Conservation (phyloP, 2,797 vertebrate genomes). For the Lutjanus campechanus region DNA sequence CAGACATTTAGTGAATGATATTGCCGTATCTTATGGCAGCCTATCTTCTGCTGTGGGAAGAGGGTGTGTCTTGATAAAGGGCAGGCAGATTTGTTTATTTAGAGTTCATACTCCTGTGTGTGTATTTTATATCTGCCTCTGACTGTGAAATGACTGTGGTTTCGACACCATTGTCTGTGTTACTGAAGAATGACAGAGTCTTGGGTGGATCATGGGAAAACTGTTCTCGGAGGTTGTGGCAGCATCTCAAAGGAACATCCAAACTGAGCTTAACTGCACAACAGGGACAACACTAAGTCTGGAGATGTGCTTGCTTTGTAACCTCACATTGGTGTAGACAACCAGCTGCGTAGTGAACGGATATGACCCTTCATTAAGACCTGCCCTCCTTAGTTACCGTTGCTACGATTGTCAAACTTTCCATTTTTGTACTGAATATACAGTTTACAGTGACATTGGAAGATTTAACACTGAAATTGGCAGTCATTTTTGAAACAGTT, state of each 20-base stretch:
- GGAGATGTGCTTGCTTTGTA: too few relatives aligned
- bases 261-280: conserved; percentile 1
- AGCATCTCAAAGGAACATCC: conserved; percentile 29
- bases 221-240: conserved; percentile 8
- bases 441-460: too few relatives aligned
- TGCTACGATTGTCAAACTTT: too few relatives aligned
- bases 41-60: conserved; percentile 42
- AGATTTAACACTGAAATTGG: too few relatives aligned
- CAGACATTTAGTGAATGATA: conserved; percentile 13
- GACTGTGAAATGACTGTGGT: conserved; percentile 21
- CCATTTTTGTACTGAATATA: too few relatives aligned
- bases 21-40: neutral
- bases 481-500: too few relatives aligned
- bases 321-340: too few relatives aligned
- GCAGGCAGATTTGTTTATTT: conserved; percentile 71
- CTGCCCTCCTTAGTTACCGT: too few relatives aligned
- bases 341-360: too few relatives aligned
- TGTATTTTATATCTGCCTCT: conserved; percentile 26
- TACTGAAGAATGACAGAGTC: conserved; percentile 4
- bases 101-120: conserved; percentile 41
- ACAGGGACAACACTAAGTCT: neutral
- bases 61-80: conserved; percentile 72
- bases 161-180: conserved; percentile 21
- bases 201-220: conserved; percentile 51
- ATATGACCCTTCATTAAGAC: too few relatives aligned